Evolutionary conservation across 1,140 invertebrate genomes (phyloP), one percentile per base, ranked within the genome.

Genomic region (Trialeurodes vaporariorum): DNA sequence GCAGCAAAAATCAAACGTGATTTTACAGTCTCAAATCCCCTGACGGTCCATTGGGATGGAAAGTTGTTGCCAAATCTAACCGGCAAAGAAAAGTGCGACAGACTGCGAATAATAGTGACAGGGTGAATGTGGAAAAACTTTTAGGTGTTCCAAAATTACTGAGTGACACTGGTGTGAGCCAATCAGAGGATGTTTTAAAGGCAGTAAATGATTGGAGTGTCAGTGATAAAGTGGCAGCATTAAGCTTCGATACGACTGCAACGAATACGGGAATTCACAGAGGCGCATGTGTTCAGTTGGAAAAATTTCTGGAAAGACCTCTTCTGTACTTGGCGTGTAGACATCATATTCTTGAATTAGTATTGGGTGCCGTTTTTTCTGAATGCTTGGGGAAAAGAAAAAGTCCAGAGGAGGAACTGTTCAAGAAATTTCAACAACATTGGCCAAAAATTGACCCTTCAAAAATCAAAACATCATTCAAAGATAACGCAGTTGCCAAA

Each of bases 221-320:
- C 21, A 40, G 69, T 70, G 23, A 71, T 22, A 66, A 63, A 64
- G 65, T 66, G 2, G 63, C 64, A 61, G 69, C 64, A 34, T 24
- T 78, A 64, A 75, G 73, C 65, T 77, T 75, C 68, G 76, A 76
- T 62, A 78, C 75, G 11, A 77, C 74, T 62, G 70, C 72, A 64
- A 70, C 73, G 22, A 77, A 78, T 68, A 72, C 75, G 23, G 77
- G 75, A 13, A 64, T 59, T 68, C 62, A 64, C 23, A 74, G 69
- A 71, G 74, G 74, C 62, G 65, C 68, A 11, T 69, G 61, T 64
- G 63, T 69, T 67, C 27, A 67, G 17, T 40, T 71, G 26, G 68
- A 71, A 62, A 62, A 65, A 34, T 63, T 59, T 27, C 58, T 67
- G 26, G 24, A 62, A 26, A 67, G 22, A 64, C 59, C 70, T 11